These are phyloP conservation scores for Torymus tubicola DNA, from an alignment of 2,888 invertebrate genomes.

Conservation along the genomic window DNA sequence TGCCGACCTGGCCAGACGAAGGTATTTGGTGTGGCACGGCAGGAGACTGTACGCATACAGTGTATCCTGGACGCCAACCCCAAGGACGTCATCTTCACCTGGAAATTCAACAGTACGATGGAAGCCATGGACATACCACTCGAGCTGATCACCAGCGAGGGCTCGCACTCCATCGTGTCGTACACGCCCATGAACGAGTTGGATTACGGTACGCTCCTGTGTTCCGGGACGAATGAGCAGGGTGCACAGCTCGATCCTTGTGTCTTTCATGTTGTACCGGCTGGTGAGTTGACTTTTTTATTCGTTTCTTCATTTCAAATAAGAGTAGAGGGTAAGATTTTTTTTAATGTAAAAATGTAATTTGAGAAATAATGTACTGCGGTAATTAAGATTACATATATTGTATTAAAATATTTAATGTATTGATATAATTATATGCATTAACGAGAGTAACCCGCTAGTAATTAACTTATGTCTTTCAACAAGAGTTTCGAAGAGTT, in stretches of 20 bases:
- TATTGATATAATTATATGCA: no score
- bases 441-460: no score
- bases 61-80: slow-evolving; percentile 89
- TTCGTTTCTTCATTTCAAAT: not conserved
- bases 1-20: slow-evolving; percentile 84
- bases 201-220: slow-evolving; percentile 86
- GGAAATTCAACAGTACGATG: slow-evolving; percentile 87
- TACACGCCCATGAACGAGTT: slow-evolving; percentile 85
- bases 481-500: no score
- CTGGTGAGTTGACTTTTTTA: slow-evolving; percentile 77
- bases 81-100: slow-evolving; percentile 82
- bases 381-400: no score
- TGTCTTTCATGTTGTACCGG: slow-evolving; percentile 85
- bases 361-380: no score
- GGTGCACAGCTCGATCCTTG: slow-evolving; percentile 86
- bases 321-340: no score
- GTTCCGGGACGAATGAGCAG: slow-evolving; percentile 86
- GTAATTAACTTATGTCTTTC: no score
- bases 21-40: slow-evolving; percentile 85
- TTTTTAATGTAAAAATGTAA: no score
- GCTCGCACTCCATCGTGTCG: slow-evolving; percentile 81
- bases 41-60: slow-evolving; percentile 83
- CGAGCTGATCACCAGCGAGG: slow-evolving; percentile 80
- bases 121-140: slow-evolving; percentile 84
- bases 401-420: no score